These are phyloP conservation scores for Pantelozetes paolii DNA, from an alignment of 2,888 invertebrate genomes.

Conservation along the genomic window DNA sequence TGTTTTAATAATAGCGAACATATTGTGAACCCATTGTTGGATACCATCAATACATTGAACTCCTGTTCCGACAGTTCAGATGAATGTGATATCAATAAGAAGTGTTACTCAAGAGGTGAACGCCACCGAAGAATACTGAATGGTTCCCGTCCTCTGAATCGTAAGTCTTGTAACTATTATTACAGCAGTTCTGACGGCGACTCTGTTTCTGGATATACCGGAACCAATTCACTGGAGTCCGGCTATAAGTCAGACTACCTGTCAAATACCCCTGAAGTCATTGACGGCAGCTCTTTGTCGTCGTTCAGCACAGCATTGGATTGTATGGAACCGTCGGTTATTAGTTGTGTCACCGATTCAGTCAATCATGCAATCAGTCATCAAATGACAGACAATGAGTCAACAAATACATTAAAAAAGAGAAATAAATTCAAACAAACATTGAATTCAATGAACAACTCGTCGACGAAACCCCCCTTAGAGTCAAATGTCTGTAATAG, in stretches of 20 bases:
- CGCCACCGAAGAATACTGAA: constrained; percentile 38
- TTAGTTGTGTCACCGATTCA: background rate
- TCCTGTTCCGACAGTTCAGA: constrained; percentile 48
- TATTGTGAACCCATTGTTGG: constrained; percentile 50
- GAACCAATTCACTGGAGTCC: constrained; percentile 52
- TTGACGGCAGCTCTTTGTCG: constrained; percentile 24
- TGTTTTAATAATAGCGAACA: background rate
- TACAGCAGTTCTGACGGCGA: constrained; percentile 49
- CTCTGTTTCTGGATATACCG: constrained; percentile 51
- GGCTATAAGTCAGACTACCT: constrained; percentile 53
- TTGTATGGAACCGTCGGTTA: background rate
- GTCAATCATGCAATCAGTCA: constrained; percentile 4
- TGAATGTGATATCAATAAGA: constrained; percentile 28
- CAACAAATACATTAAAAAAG: background rate
- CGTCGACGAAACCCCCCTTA: background rate
- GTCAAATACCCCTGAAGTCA: constrained; percentile 45
- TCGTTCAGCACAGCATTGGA: constrained; percentile 5
- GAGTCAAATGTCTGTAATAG: background rate
- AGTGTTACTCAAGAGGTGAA: constrained; percentile 18
- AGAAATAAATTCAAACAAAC: background rate
- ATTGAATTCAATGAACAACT: background rate
- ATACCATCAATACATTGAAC: constrained; percentile 51
- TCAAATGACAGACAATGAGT: constrained; percentile 22
- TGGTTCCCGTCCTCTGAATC: constrained; percentile 22
- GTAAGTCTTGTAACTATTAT: constrained; percentile 38